phyloP scores from a whole-genome alignment of 2,888 invertebrate species.

The Elysia crispata region DNA sequence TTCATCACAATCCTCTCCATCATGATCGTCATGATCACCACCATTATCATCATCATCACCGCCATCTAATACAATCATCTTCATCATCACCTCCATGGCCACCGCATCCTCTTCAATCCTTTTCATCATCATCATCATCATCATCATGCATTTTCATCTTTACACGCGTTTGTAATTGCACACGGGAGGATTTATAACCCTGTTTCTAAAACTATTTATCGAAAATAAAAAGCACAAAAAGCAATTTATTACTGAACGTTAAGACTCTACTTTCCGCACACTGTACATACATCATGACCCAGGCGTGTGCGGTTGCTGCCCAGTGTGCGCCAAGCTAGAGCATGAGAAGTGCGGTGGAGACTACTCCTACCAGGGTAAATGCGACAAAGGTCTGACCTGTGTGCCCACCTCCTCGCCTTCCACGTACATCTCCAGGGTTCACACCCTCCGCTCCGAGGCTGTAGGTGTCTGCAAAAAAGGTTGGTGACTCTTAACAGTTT shows the following conservation, averaged over 20 bases:
- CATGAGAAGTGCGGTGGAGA: slow-evolving; percentile 75
- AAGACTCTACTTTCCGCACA: too few species aligned
- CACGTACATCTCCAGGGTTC: slow-evolving; percentile 22
- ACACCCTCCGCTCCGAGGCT: slow-evolving; percentile 50
- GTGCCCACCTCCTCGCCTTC: slow-evolving; percentile 43
- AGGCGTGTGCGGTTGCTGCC: slow-evolving; percentile 76
- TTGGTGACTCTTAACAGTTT: slow-evolving; percentile 46
- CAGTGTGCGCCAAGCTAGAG: slow-evolving; percentile 74
- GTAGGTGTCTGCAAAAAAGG: slow-evolving; percentile 63
- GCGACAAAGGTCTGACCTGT: slow-evolving; percentile 73
- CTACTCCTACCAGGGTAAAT: slow-evolving; percentile 74
- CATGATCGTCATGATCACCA: too few species aligned
- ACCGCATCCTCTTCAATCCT: slow-evolving; percentile 32
- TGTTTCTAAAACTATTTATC: too few species aligned
- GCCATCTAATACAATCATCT: slow-evolving; percentile 11
- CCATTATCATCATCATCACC: too few species aligned
- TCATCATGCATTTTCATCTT: too few species aligned
- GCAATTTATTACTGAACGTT: too few species aligned
- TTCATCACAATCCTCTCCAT: too few species aligned
- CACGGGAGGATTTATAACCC: too few species aligned
- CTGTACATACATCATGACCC: too few species aligned
- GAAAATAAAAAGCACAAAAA: too few species aligned
- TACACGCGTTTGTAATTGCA: too few species aligned
- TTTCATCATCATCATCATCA: slow-evolving; percentile 2
- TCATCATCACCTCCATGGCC: slow-evolving; percentile 34